Percentiles rank a stretch among this genome's conserved stretches.
Conservation (phyloP, 2,888 invertebrate species). For the Tipula helvola region DNA sequence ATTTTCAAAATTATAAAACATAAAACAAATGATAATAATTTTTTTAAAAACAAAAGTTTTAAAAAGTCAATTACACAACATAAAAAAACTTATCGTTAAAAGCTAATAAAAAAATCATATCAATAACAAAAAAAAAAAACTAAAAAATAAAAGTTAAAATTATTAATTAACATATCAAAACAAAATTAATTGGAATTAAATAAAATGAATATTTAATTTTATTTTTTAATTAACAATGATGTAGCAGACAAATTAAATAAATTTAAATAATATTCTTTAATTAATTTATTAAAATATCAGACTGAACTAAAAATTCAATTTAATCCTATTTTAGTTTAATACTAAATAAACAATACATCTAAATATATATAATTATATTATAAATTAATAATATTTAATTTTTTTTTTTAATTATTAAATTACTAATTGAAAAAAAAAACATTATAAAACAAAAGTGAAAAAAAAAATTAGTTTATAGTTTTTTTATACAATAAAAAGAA, state of each 20-base stretch:
- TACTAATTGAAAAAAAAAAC: not conserved
- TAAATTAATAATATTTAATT: not conserved
- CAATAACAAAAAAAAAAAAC: not conserved
- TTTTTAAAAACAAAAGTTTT: not conserved
- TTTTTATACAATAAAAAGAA: not conserved
- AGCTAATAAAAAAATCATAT: not conserved
- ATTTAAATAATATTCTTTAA: not conserved
- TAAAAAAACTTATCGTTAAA: not conserved
- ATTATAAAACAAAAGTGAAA: not conserved
- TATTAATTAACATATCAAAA: not conserved
- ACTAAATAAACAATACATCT: not conserved
- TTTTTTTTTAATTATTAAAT: not conserved
- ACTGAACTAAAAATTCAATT: not conserved
- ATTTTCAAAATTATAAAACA: not conserved
- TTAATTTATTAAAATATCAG: not conserved
- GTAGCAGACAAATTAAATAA: not conserved
- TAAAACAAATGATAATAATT: not conserved
- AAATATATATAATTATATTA: not conserved
- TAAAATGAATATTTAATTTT: not conserved
- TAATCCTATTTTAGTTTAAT: not conserved
- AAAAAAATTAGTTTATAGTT: not conserved
- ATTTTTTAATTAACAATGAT: not conserved
- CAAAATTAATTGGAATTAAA: not conserved
- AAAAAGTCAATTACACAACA: not conserved
- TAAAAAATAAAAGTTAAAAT: not conserved